phyloP scores from a whole-genome alignment of 2,113 vertebrate genomes.

The Meriones unguiculatus region DNA sequence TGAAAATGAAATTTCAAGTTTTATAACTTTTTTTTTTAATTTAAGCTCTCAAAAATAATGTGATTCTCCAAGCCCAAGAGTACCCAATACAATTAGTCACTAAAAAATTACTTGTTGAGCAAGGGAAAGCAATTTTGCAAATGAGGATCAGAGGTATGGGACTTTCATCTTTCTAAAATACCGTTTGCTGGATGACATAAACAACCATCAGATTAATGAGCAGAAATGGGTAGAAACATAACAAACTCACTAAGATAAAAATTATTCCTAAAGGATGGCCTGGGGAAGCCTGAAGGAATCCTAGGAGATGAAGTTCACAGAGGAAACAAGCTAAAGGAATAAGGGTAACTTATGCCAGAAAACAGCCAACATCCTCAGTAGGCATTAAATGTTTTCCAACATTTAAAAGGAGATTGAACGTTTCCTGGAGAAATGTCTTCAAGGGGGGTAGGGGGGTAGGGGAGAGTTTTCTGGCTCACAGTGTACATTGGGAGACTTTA shows the following conservation, averaged over 20 bases:
- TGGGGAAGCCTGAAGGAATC: background rate
- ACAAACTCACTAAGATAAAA: conserved; percentile 21
- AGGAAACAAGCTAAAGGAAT: background rate
- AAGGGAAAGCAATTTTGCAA: conserved; percentile 42
- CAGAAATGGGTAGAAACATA: background rate
- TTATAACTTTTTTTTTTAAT: conserved; percentile 2
- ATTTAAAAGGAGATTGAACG: background rate
- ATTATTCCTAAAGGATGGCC: background rate
- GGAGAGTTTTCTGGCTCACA: background rate
- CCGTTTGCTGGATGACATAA: background rate
- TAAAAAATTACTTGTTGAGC: background rate
- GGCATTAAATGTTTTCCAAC: background rate
- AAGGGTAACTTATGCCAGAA: background rate
- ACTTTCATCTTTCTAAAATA: background rate
- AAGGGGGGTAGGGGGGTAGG: background rate
- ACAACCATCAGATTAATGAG: background rate
- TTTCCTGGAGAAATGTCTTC: background rate
- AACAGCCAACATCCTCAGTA: background rate
- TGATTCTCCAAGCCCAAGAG: background rate
- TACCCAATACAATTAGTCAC: background rate
- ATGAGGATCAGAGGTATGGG: background rate
- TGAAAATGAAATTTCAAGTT: conserved; percentile 24
- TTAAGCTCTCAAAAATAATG: conserved; percentile 39
- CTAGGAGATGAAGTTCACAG: background rate
- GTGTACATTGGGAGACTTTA: background rate